Evolutionary conservation across 2,113 vertebrate genomes (phyloP), one percentile per base, ranked within the genome.

Genomic region (Tragulus kanchil): DNA sequence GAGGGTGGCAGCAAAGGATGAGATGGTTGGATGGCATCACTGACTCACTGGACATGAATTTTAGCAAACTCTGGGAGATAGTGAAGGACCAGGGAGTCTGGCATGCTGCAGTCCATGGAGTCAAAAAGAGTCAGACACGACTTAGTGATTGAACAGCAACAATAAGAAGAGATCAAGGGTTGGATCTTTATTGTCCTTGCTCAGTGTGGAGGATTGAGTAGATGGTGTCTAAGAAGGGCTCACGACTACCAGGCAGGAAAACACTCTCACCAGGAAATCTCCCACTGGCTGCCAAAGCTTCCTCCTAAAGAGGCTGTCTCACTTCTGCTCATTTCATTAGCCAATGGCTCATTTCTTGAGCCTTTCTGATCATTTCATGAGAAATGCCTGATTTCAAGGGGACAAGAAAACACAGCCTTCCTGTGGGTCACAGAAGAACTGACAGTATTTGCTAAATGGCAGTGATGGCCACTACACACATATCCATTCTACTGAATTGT

Each of bases 381-480:
- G 36, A 36, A 36, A 36, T 36, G 36, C 1, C 1, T 56, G 17
- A n/a, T 15, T 56, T 83, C 42, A 88, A 71, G 77, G 11, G 25
- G 31, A 50, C 26, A 31, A 48, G 50, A 52, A 62, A 65, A 14
- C 2, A 10, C 6, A n/a, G 26, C 14, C 10, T 13, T 75, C 6
- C 36, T 1, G 2, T n/a, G 42, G 17, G 4, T 31, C 23, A 23
- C 9, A 0, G 13, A 36, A 48, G 45, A 56, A 1, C 56, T 3
- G 7, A 11, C n/a, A 25, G 36, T 45, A 26, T 42, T 2, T 28
- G 62, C 78, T 3, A 4, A 71, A 31, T 8, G 23, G 11, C 65
- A 16, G 15, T n/a, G 8, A 21, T 23, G 12, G 50, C 23, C 5
- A 31, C 15, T 8, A 12, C 52, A n/a, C 0, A 45, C 31, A 17